Base-by-base conservation (phyloP, 2,888 invertebrate genomes). In the Rhamnusium bicolor region DNA sequence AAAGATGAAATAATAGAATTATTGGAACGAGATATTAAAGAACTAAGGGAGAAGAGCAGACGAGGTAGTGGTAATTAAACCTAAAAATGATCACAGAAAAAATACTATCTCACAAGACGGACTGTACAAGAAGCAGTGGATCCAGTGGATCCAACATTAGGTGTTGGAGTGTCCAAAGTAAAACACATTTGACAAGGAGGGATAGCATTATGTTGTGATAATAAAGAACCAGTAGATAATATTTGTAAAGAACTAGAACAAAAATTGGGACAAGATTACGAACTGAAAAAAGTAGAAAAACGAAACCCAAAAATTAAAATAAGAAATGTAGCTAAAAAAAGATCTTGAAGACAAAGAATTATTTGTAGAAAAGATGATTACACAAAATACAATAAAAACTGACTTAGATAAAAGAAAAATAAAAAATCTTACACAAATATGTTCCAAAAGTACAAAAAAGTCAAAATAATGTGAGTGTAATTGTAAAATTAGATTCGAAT, bases 31-130 rank as follows among this genome's bases (percentile, higher is more conserved):
- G 18, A 51, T 19, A 51, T 18, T 51, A 19, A 19, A 2, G 51
- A 51, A 19, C 3, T 51, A 18, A 51, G 19, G 19, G 19, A 32
- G 29, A 8, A 32, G 8, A 32, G 8, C 3, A 8, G 29, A 32
- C 3, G 71, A 71, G 67, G 71, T 67, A 6, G 60, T 71, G 46
- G 46, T 71, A 21, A 32, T 71, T 29, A 69, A 69, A 63, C 68
- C 72, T 54, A 68, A 49, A 29, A 47, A 72, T 27, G 16, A 24
- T 24, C 49, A 5, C 72, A 69, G n/a, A 49, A 18, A 29, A 14
- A 69, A 65, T 69, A 18, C 54, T 10, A 3, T 10, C n/a, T n/a
- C 14, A 72, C 72, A 3, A 66, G 51, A 61, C 46, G 47, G n/a
- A 49, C 8, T 29, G 49, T 71, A 58, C 58, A 71, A 71, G 66